Base-by-base conservation (phyloP, 2,797 vertebrate genomes). In the Ceryle rudis region DNA sequence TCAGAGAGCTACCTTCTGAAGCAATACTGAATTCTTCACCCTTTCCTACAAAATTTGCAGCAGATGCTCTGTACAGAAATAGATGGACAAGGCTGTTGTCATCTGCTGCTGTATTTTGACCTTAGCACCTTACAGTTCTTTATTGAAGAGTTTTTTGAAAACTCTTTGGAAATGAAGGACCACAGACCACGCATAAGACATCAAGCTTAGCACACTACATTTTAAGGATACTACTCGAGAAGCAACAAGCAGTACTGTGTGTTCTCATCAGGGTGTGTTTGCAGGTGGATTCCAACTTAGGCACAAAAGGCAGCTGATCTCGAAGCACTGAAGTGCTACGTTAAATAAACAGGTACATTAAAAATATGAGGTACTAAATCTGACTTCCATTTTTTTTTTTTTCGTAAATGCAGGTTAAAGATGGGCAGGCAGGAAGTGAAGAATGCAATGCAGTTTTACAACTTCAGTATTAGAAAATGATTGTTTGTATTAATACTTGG, bases 81-180 rank as follows among this genome's bases (percentile, higher is more conserved):
- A 67, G 86, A 84, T 9, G 52, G 81, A 71, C 71, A 93, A 67
- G 19, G 60, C 60, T 78, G 46, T 15, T 89, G 71, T 77, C 64
- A 71, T 35, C 62, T 57, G 79, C 71, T 87, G 37, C 71, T 80
- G 0, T 10, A 39, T 46, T 82, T 85, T 74, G 78, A 94, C n/a
- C 41, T 28, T 12, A 64, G 37, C 64, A 87, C 52, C 33, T 26
- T 35, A 29, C 7, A 3, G 10, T 20, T 26, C 57, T 33, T 66
- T 19, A 41, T 39, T 52, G 28, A 25, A 21, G 6, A n/a, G n/a
- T n/a, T n/a, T n/a, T n/a, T n/a, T n/a, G n/a, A 6, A 78, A 60
- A 39, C n/a, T 31, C 35, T 90, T 35, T 31, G 35, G 41, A 47
- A 60, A 39, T 3, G 21, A 71, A 88, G 52, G 33, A 29, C 74